A percentile compares a stretch with the other conserved stretches of the same genome.
These are phyloP conservation scores for Mesembrinibis cayennensis DNA, from an alignment of 2,113 vertebrate genomes.

Conservation along the genomic window DNA sequence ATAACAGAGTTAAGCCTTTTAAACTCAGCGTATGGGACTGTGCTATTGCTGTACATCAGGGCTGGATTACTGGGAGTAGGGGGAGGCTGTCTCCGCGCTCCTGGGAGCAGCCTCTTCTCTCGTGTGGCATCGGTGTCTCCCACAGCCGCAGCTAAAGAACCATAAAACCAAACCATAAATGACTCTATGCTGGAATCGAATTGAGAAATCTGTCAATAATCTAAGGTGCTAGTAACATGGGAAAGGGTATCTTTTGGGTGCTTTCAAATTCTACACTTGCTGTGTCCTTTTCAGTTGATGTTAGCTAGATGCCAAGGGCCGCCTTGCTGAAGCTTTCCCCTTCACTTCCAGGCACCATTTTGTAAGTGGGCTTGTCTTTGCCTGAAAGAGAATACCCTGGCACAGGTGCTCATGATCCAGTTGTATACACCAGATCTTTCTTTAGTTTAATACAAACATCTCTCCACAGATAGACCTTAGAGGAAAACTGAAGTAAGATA, in stretches of 20 bases:
- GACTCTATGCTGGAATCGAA: not conserved
- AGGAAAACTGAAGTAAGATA: not conserved
- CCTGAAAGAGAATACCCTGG: not conserved
- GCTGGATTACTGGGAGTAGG: not conserved
- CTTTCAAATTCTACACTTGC: not conserved
- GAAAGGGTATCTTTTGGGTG: not conserved
- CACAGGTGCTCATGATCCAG: not conserved
- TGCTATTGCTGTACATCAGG: not conserved
- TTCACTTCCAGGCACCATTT: not conserved
- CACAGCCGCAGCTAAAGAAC: not conserved
- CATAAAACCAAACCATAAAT: not conserved
- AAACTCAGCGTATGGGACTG: not conserved
- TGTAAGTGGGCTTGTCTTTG: not conserved
- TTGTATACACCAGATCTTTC: not conserved
- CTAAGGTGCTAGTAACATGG: not conserved
- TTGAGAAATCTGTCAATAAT: not conserved
- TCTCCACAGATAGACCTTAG: not conserved
- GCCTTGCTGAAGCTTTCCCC: not conserved
- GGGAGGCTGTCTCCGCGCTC: not conserved
- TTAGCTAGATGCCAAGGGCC: not conserved
- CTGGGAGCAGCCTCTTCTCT: not conserved
- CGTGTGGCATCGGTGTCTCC: not conserved
- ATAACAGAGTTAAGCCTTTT: not conserved
- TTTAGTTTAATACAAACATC: not conserved
- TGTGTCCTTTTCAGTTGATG: not conserved